phyloP scores from a whole-genome alignment of 2,113 vertebrate species.

The Leiothrix lutea region DNA sequence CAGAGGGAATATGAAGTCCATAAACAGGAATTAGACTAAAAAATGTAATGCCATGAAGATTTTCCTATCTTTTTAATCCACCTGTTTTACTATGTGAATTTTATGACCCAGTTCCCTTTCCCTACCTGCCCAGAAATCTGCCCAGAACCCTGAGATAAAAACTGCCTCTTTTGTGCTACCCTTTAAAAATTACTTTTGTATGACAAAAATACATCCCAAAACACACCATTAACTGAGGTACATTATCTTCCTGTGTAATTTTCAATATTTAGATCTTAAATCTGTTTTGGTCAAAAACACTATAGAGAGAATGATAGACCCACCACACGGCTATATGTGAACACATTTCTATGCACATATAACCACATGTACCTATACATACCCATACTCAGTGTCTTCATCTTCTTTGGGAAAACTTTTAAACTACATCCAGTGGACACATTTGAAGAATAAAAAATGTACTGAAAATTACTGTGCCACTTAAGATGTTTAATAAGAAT shows the following conservation, averaged over 20 bases:
- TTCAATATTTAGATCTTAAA: background rate
- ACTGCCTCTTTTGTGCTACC: background rate
- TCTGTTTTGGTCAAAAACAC: background rate
- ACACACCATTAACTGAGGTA: background rate
- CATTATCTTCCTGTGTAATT: background rate
- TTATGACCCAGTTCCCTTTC: background rate
- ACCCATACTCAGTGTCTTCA: background rate
- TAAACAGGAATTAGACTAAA: background rate
- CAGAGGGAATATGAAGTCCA: background rate
- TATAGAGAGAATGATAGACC: background rate
- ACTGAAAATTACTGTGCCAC: background rate
- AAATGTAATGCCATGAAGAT: background rate
- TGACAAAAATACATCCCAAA: background rate
- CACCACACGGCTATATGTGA: background rate
- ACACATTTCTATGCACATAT: background rate
- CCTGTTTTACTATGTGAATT: background rate
- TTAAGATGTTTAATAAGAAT: background rate
- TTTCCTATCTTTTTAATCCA: background rate
- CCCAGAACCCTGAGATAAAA: background rate
- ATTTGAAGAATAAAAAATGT: background rate
- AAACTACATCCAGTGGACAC: background rate
- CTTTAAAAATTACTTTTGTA: background rate
- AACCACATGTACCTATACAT: background rate
- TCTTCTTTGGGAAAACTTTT: background rate
- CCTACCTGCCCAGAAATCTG: background rate